These are phyloP conservation scores for Tachina lurida DNA, from an alignment of 2,888 invertebrate species.

Conservation along the genomic window DNA sequence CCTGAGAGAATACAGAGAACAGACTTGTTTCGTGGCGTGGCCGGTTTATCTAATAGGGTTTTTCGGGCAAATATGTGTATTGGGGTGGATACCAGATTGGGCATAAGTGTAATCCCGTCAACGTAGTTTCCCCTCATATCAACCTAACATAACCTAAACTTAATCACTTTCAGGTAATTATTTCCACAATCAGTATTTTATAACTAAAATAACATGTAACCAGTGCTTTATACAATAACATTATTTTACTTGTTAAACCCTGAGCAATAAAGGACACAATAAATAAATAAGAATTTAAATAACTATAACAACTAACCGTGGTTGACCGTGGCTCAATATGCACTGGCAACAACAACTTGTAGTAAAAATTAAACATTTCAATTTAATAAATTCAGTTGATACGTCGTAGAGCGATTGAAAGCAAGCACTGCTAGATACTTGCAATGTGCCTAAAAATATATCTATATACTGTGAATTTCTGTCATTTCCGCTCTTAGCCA, in stretches of 20 bases:
- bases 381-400: slow-evolving; percentile 10
- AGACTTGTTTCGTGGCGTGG: too few species aligned
- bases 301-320: slow-evolving; percentile 15
- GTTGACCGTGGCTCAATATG: slow-evolving; percentile 17
- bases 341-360: background rate
- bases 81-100: too few species aligned
- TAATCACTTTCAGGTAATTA: background rate
- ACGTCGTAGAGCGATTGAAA: background rate
- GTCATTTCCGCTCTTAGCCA: slow-evolving; percentile 49
- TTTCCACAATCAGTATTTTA: background rate
- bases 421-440: background rate
- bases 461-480: slow-evolving; percentile 11
- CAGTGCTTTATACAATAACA: too few species aligned
- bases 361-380: slow-evolving; percentile 21
- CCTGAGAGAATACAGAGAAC: too few species aligned
- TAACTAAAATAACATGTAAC: too few species aligned
- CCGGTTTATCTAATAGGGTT: too few species aligned
- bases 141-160: too few species aligned
- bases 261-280: slow-evolving; percentile 3
- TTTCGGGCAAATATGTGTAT: too few species aligned
- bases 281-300: slow-evolving; percentile 13
- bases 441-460: slow-evolving; percentile 33
- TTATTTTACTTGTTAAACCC: background rate
- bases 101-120: too few species aligned
- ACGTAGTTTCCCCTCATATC: too few species aligned